Percentiles rank a stretch among this genome's conserved stretches.
Conservation (phyloP, 2,888 invertebrate genomes). For the Tetropium fuscum region DNA sequence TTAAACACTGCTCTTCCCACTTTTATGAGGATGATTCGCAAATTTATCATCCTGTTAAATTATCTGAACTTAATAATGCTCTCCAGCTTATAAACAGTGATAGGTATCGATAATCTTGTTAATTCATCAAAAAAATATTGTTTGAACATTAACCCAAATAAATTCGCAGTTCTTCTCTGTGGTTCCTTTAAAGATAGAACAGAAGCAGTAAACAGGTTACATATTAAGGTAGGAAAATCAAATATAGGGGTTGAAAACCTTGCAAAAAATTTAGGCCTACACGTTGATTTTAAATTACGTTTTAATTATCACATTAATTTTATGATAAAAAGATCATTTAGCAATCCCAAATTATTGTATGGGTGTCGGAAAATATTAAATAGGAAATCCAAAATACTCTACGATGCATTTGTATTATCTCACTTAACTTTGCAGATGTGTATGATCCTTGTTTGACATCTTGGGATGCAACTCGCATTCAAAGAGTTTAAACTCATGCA, state of each 20-base stretch:
- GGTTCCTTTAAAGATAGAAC: no score
- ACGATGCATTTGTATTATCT: neutral
- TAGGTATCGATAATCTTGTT: no score
- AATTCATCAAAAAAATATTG: no score
- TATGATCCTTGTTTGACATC: neutral
- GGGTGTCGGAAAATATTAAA: neutral
- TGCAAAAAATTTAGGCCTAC: no score
- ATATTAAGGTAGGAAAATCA: no score
- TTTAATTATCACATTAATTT: neutral
- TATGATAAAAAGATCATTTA: neutral
- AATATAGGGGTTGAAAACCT: no score
- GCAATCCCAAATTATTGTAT: neutral
- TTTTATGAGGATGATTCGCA: neutral
- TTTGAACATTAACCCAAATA: no score
- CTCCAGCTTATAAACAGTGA: no score
- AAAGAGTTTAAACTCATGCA: neutral
- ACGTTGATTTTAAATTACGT: neutral
- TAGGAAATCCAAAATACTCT: neutral
- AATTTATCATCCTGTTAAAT: neutral
- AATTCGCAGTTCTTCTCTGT: no score
- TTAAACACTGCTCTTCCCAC: neutral
- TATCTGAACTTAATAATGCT: no score
- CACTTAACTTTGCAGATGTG: neutral
- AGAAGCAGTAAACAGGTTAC: no score
- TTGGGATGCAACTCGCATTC: neutral